Percentiles rank a stretch among this genome's conserved stretches.
These are phyloP conservation scores for Lithobates pipiens DNA, from an alignment of 2,797 vertebrate species.

Conservation along the genomic window DNA sequence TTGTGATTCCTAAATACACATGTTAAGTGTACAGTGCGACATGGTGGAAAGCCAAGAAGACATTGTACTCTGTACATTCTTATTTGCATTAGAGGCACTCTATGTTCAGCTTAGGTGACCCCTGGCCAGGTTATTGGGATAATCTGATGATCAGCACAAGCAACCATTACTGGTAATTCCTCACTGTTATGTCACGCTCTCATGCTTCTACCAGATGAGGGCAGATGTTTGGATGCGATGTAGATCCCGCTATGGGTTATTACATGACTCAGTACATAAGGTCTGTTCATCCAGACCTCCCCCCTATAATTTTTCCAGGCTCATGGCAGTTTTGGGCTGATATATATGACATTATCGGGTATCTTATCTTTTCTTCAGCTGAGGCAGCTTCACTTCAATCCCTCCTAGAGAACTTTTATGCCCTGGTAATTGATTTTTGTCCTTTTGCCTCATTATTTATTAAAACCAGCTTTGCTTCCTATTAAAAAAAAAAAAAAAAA, in stretches of 20 bases:
- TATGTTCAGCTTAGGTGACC: not conserved
- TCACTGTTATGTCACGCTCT: not conserved
- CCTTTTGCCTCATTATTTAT: slow-evolving; percentile 40
- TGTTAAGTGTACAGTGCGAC: not conserved
- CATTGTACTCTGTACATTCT: not conserved
- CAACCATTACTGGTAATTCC: not conserved
- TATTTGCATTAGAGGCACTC: not conserved
- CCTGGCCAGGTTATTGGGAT: not conserved
- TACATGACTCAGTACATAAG: too few species aligned
- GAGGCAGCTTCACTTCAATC: not conserved
- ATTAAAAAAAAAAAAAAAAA: too few species aligned
- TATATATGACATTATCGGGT: slow-evolving; percentile 7
- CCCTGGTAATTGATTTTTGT: slow-evolving; percentile 29
- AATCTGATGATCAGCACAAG: not conserved
- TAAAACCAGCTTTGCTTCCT: slow-evolving; percentile 14
- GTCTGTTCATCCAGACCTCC: too few species aligned
- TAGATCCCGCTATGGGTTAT: not conserved
- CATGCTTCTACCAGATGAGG: not conserved
- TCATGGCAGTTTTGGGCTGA: too few species aligned
- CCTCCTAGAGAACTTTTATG: slow-evolving; percentile 21
- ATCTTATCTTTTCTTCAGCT: slow-evolving; percentile 28
- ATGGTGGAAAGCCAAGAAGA: not conserved
- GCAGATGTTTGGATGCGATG: slow-evolving; percentile 6
- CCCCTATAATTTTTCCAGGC: too few species aligned
- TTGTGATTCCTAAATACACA: not conserved